Evolutionary conservation across 2,888 invertebrate genomes (phyloP), one percentile per base, ranked within the genome.

Genomic region (Mellilla xanthometata): DNA sequence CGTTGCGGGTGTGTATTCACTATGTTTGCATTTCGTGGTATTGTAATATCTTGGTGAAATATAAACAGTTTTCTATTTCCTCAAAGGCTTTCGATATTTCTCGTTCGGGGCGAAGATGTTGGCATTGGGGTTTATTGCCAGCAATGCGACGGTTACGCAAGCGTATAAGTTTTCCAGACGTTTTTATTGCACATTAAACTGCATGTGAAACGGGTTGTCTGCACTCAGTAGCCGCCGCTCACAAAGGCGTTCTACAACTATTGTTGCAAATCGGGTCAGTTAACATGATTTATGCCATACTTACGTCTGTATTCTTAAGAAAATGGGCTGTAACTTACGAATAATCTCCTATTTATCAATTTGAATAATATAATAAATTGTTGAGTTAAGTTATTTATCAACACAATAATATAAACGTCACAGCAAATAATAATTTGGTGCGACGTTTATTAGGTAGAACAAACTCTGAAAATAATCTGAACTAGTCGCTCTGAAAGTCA

Each of bases 161-260:
- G 42, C 44, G 19, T 47, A 47, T 42, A 44, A 38, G 43, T 47
- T 44, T 39, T 40, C 50, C 23, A 44, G 54, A 54, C 52, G 31
- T 49, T 54, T 56, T 54, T 57, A 57, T 54, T 40, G 49, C 39
- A 45, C 49, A 47, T 49, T 48, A 46, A 45, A 31, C 36, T 49
- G 39, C 43, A 46, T 41, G 36, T 48, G 43, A 44, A 49, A 43
- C 30, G 45, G 41, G 13, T 8, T 27, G 43, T 45, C 32, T 33
- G 30, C 34, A 43, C 12, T 12, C 24, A 13, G 29, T 29, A 42
- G 8, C 11, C 29, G 11, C 12, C 40, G 27, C 19, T 22, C 7
- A 30, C 36, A 13, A 42, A 32, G 15, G 36, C 30, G 15, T 39
- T 35, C 34, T 27, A 10, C 10, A 34, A 12, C 38, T 38, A 48